Evolutionary conservation across 2,113 vertebrate species (phyloP).

Genomic region (Petroica traversi): DNA sequence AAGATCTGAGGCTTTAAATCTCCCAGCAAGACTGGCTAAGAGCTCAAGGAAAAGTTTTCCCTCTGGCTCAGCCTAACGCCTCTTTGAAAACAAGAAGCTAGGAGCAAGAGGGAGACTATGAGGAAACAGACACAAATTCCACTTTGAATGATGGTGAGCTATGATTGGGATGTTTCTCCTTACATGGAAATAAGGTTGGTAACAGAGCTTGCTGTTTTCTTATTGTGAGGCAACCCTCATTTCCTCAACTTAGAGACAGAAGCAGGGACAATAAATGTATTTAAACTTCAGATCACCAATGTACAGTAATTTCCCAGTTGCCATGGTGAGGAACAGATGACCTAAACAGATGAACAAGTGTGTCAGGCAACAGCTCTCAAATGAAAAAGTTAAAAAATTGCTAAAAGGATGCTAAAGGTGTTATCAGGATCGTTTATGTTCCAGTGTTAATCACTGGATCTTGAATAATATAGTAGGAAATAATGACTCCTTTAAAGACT

Average conservation of each 20-base stretch:
- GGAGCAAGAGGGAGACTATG: background rate
- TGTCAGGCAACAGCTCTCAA: background rate
- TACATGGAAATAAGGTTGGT: background rate
- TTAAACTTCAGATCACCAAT: background rate
- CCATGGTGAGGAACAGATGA: background rate
- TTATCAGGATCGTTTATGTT: background rate
- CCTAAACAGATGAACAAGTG: background rate
- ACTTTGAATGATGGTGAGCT: background rate
- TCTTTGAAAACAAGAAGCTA: background rate
- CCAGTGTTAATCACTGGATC: background rate
- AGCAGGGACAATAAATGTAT: background rate
- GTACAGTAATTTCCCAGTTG: background rate
- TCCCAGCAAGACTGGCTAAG: background rate
- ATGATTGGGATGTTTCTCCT: background rate
- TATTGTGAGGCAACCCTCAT: background rate
- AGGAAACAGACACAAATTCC: background rate
- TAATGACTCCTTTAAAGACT: background rate
- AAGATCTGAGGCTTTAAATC: background rate
- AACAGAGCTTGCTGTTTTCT: background rate
- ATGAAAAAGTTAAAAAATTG: background rate
- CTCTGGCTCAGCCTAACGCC: background rate
- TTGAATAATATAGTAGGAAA: background rate
- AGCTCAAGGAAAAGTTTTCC: background rate
- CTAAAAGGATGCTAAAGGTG: background rate
- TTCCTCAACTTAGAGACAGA: background rate